A percentile compares a stretch with the other conserved stretches of the same genome.
These are phyloP conservation scores for Heliconius charithonia DNA, from an alignment of 2,888 invertebrate species.

Conservation along the genomic window DNA sequence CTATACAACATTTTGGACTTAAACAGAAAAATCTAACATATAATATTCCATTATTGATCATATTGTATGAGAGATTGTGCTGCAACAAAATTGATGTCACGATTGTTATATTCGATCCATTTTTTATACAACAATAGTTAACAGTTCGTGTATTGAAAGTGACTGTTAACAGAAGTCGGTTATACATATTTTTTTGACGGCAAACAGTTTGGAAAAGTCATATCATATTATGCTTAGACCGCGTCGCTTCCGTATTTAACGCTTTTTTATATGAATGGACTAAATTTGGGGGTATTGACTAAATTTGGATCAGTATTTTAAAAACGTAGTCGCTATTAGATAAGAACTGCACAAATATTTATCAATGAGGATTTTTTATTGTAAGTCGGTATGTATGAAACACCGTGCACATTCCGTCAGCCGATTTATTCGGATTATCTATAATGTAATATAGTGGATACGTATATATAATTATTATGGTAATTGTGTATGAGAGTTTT, in stretches of 20 bases:
- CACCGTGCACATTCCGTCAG: slow-evolving; percentile 78
- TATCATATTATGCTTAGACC: slow-evolving; percentile 66
- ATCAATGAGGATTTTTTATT: slow-evolving; percentile 41
- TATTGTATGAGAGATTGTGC: neutral
- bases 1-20: neutral
- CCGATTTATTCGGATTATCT: slow-evolving; percentile 56
- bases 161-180: slow-evolving; percentile 45
- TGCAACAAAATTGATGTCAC: neutral
- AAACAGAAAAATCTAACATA: neutral
- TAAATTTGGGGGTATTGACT: slow-evolving; percentile 23
- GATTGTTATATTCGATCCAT: neutral
- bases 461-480: slow-evolving; percentile 40
- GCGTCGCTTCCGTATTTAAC: slow-evolving; percentile 62
- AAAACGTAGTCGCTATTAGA: slow-evolving; percentile 54
- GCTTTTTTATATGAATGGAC: slow-evolving; percentile 50
- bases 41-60: neutral
- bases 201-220: slow-evolving; percentile 57
- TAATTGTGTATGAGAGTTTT: slow-evolving; percentile 13
- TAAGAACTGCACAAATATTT: slow-evolving; percentile 66
- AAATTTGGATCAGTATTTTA: slow-evolving; percentile 60
- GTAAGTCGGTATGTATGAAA: slow-evolving; percentile 33
- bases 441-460: slow-evolving; percentile 59
- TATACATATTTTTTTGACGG: slow-evolving; percentile 54
- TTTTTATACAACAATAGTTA: slow-evolving; percentile 29
- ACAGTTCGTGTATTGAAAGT: slow-evolving; percentile 16